Evolutionary conservation across 1,140 invertebrate species (phyloP).

Genomic region (Drosophila sechellia): DNA sequence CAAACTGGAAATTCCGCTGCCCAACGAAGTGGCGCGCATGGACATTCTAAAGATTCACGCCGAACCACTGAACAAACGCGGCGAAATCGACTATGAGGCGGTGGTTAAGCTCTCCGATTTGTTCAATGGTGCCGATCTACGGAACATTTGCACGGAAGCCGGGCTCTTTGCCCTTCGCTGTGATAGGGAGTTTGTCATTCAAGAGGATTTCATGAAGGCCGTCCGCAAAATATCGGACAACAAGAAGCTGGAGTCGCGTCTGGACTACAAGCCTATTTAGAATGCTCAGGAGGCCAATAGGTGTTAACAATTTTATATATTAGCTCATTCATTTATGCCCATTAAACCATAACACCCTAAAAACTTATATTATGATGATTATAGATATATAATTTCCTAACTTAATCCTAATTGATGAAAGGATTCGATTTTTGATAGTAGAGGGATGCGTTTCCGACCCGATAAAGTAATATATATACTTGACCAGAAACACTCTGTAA

Average conservation of each 20-base stretch:
- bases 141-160: constrained; percentile 99
- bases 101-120: constrained; percentile 99
- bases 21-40: constrained; percentile 92
- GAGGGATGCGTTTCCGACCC: too few relatives aligned
- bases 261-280: constrained; percentile 98
- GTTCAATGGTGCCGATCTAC: constrained; percentile 99
- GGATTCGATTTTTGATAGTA: too few relatives aligned
- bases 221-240: constrained; percentile 99
- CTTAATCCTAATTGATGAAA: too few relatives aligned
- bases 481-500: too few relatives aligned
- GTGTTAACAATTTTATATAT: too few relatives aligned
- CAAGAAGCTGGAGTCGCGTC: constrained; percentile 99
- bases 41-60: constrained; percentile 99
- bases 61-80: constrained; percentile 96
- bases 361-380: too few relatives aligned
- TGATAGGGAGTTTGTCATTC: constrained; percentile 96
- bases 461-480: too few relatives aligned
- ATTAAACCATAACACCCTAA: too few relatives aligned
- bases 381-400: too few relatives aligned
- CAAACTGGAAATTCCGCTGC: constrained; percentile 98
- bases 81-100: constrained; percentile 99
- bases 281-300: background rate
- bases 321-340: too few relatives aligned
- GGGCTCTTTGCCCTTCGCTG: constrained; percentile 95
- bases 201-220: constrained; percentile 99